These are phyloP conservation scores for Drosophila phalerata DNA, from an alignment of 2,888 invertebrate species.

Conservation along the genomic window DNA sequence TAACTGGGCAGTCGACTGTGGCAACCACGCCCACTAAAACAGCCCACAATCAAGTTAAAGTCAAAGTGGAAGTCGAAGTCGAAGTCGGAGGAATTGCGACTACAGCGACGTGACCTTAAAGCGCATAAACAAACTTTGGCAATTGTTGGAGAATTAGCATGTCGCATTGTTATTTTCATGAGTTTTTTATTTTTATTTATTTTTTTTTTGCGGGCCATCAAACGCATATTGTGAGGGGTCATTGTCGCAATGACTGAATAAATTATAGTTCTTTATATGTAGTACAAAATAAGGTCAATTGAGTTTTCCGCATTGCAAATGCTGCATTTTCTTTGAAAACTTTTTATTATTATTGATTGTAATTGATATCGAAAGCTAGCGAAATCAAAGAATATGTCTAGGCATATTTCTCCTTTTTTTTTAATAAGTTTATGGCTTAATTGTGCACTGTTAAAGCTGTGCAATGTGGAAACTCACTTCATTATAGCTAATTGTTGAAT, in stretches of 20 bases:
- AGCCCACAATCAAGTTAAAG: constrained; percentile 10
- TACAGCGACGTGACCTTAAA: constrained; percentile 66
- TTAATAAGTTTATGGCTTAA: not conserved
- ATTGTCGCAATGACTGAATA: constrained; percentile 57
- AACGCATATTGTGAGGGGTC: constrained; percentile 48
- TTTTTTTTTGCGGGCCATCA: constrained; percentile 38
- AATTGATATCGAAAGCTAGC: constrained; percentile 22
- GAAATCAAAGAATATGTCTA: constrained; percentile 23
- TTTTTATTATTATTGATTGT: constrained; percentile 5
- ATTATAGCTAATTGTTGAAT: constrained; percentile 25
- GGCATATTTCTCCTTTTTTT: not conserved
- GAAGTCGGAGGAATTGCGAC: constrained; percentile 29
- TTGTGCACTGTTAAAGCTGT: not conserved
- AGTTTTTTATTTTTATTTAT: constrained; percentile 36
- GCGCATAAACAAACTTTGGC: constrained; percentile 71
- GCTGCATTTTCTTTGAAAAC: constrained; percentile 7
- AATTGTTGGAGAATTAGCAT: constrained; percentile 58
- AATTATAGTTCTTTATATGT: constrained; percentile 7
- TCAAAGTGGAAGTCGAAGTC: not conserved
- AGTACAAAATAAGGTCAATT: constrained; percentile 19
- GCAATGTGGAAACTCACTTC: constrained; percentile 28
- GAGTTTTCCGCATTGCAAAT: constrained; percentile 17
- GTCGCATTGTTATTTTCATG: constrained; percentile 61
- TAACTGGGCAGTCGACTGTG: constrained; percentile 65
- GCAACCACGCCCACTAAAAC: constrained; percentile 55